Evolutionary conservation across 2,113 vertebrate genomes (phyloP).

Genomic region (Scomber scombrus): DNA sequence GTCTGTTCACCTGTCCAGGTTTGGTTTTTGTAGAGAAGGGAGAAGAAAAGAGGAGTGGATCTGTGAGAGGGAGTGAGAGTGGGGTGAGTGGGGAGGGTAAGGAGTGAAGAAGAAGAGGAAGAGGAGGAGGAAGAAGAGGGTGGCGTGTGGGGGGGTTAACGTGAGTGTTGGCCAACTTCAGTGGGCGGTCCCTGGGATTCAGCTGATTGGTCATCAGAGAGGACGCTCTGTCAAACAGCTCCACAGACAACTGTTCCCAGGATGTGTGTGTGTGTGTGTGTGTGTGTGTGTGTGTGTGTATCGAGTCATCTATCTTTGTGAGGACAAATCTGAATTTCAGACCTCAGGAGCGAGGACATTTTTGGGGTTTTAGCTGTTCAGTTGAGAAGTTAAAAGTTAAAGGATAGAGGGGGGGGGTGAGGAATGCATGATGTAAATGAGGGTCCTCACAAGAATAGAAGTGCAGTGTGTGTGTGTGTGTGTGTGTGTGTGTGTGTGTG

Average conservation of each 20-base stretch:
- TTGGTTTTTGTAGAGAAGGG: slow-evolving; percentile 48
- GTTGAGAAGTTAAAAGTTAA: background rate
- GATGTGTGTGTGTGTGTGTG: slow-evolving; percentile 12
- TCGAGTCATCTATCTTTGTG: slow-evolving; percentile 24
- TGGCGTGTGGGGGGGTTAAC: background rate
- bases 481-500: background rate
- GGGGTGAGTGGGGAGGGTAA: background rate
- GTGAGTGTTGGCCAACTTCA: slow-evolving; percentile 15
- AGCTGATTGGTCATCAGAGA: slow-evolving; percentile 42
- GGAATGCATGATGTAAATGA: slow-evolving; percentile 4
- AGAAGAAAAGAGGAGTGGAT: background rate
- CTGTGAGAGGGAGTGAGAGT: background rate
- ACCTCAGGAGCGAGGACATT: background rate
- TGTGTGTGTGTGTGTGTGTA: background rate
- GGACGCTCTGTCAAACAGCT: slow-evolving; percentile 33
- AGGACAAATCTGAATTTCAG: slow-evolving; percentile 11
- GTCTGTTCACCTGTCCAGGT: slow-evolving; percentile 45
- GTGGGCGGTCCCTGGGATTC: slow-evolving; percentile 38
- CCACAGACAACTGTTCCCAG: slow-evolving; percentile 43
- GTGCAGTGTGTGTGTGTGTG: background rate
- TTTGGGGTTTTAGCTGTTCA: too few species aligned
- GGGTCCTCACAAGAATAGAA: slow-evolving; percentile 63
- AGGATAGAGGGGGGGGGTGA: background rate
- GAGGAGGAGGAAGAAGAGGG: too few species aligned
- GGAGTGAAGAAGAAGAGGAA: too few species aligned